phyloP scores from a whole-genome alignment of 2,888 invertebrate species.

The Nezara viridula region DNA sequence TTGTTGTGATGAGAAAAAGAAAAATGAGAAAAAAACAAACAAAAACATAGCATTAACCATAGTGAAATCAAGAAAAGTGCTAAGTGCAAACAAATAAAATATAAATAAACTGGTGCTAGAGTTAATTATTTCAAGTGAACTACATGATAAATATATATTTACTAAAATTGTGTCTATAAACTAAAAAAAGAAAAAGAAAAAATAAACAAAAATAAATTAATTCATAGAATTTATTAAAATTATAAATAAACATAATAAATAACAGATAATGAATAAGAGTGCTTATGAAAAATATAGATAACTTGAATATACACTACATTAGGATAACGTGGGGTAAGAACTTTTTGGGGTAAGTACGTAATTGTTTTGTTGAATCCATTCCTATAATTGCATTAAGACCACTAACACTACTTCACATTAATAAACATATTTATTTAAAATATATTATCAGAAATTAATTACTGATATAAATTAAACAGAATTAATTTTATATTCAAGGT shows the following conservation, averaged over 20 bases:
- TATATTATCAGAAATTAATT: not conserved
- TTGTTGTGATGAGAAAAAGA: not conserved
- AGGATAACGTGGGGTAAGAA: no score
- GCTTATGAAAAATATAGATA: no score
- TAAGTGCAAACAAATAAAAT: not conserved
- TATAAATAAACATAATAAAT: not conserved
- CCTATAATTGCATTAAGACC: not conserved
- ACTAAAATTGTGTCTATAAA: not conserved
- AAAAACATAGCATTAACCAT: not conserved
- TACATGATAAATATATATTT: not conserved
- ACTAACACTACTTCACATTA: not conserved
- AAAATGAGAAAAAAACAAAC: not conserved
- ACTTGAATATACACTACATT: no score
- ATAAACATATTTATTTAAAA: not conserved
- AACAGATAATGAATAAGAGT: not conserved
- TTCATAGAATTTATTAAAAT: not conserved
- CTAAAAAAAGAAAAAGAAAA: not conserved
- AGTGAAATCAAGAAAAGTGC: not conserved
- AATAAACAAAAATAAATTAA: not conserved
- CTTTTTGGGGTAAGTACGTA: no score
- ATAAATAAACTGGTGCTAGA: not conserved
- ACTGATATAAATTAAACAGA: not conserved
- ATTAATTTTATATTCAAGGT: no score
- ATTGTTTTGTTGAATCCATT: not conserved
- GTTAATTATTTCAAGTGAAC: conserved; percentile 5